Evolutionary conservation across 2,113 vertebrate species (phyloP).

Genomic region (Haplotaxodon microlepis): DNA sequence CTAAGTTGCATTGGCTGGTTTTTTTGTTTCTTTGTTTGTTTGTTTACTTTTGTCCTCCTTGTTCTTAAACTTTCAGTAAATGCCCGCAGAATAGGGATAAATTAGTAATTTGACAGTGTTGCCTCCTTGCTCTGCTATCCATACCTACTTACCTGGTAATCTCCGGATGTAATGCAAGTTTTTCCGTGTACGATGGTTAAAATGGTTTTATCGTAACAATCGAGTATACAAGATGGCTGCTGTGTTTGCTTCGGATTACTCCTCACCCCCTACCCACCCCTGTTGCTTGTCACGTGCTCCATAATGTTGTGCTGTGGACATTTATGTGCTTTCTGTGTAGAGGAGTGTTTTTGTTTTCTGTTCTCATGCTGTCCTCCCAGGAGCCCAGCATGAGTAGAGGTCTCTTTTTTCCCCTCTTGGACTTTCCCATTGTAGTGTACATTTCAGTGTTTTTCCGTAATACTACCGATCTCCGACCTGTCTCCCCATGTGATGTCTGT

Average conservation of each 20-base stretch:
- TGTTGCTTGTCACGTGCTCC: background rate
- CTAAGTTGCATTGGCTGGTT: background rate
- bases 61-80: background rate
- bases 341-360: background rate
- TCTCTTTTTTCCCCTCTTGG: background rate
- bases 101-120: background rate
- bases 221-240: background rate
- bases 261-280: background rate
- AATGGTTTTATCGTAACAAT: background rate
- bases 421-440: background rate
- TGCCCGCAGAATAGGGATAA: background rate
- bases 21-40: background rate
- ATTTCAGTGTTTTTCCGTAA: too few relatives aligned
- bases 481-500: too few relatives aligned
- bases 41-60: background rate
- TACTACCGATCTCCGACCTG: too few relatives aligned
- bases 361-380: background rate
- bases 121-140: background rate
- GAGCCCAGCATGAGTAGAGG: background rate
- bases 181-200: background rate
- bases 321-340: background rate
- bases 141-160: background rate
- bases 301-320: background rate
- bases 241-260: background rate
- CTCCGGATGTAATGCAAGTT: background rate